phyloP scores from a whole-genome alignment of 2,797 vertebrate species.

The Neomorphus geoffroyi region DNA sequence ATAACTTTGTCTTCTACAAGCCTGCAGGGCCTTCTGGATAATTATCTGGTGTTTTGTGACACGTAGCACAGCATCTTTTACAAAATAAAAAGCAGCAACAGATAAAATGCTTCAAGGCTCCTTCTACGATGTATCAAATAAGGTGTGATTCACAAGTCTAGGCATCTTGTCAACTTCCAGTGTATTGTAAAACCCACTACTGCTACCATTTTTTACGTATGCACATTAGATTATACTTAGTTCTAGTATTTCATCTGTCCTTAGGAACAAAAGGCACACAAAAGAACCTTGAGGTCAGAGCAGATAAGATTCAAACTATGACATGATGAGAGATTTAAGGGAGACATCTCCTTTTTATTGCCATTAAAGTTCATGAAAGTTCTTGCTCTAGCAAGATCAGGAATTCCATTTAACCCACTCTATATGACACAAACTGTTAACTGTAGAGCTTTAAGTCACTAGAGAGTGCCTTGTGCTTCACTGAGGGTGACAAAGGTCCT shows the following conservation, averaged over 20 bases:
- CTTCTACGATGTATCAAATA: background rate
- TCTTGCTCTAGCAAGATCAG: background rate
- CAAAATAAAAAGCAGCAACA: background rate
- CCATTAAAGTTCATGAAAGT: background rate
- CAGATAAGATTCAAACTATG: background rate
- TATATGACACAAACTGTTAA: background rate
- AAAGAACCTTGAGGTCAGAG: background rate
- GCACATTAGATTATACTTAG: background rate
- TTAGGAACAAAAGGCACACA: background rate
- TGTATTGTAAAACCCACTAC: background rate
- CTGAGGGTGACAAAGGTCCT: background rate
- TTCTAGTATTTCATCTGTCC: background rate
- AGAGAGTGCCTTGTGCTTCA: background rate
- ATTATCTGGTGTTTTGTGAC: background rate
- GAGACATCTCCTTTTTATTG: background rate
- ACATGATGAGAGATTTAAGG: background rate
- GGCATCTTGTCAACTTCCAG: background rate
- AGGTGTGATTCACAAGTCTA: background rate
- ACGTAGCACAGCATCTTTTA: background rate
- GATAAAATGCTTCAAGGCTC: background rate
- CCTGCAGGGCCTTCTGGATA: background rate
- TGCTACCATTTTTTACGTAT: background rate
- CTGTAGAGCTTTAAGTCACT: background rate
- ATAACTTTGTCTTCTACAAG: background rate
- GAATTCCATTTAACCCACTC: background rate